These are phyloP conservation scores for Anas bernieri DNA, from an alignment of 2,797 vertebrate genomes.

Conservation along the genomic window DNA sequence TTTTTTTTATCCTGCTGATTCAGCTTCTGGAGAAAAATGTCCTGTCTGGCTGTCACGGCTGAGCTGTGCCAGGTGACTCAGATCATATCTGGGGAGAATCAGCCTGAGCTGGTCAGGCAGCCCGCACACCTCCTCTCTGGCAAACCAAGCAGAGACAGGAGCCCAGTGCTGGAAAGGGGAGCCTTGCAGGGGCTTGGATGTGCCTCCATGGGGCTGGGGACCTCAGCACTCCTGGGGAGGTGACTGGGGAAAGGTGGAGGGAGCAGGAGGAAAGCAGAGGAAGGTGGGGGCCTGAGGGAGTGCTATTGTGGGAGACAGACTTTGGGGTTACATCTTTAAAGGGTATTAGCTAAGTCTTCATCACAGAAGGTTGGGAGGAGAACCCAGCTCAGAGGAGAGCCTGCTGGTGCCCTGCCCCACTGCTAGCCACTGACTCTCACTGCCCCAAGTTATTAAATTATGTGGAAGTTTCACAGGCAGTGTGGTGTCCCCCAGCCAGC, in stretches of 20 bases:
- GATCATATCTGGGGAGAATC: not conserved
- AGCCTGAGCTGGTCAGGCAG: not conserved
- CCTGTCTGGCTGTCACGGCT: not conserved
- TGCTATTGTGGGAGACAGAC: not conserved
- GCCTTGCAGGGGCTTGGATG: not conserved
- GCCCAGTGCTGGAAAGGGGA: not conserved
- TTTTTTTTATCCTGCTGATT: constrained; percentile 32
- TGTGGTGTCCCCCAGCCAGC: not conserved
- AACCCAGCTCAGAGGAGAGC: not conserved
- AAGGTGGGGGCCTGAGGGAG: not conserved
- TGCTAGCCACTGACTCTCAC: not conserved
- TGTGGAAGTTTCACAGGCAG: not conserved
- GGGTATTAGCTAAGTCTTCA: not conserved
- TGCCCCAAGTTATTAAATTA: not conserved
- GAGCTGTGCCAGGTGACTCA: constrained; percentile 39
- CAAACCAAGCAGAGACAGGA: not conserved
- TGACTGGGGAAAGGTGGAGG: not conserved
- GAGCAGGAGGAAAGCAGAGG: not conserved
- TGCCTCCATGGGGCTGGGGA: not conserved
- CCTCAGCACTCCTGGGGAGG: not conserved
- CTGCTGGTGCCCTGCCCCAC: not conserved
- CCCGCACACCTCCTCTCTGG: not conserved
- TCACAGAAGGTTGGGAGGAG: not conserved
- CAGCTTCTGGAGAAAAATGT: constrained; percentile 22
- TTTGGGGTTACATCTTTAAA: not conserved